Conservation (phyloP, 2,797 vertebrate species). For the Artibeus jamaicensis region DNA sequence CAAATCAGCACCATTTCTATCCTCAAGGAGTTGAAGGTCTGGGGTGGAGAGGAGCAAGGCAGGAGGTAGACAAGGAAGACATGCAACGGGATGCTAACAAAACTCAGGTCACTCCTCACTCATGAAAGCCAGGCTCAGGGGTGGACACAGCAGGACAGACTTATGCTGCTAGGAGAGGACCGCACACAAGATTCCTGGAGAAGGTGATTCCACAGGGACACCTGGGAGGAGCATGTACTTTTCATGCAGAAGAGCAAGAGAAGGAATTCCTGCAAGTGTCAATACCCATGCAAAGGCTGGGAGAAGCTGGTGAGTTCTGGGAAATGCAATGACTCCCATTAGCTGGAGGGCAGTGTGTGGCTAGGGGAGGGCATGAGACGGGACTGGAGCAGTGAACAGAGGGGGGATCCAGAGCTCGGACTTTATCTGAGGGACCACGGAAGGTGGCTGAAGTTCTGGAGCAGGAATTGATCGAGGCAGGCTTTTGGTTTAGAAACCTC, state of each 20-base stretch:
- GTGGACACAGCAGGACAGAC: background rate
- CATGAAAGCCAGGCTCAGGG: background rate
- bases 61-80: background rate
- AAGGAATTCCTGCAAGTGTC: background rate
- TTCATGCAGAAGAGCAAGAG: background rate
- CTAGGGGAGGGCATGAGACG: background rate
- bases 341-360: background rate
- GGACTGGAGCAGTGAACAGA: too few relatives aligned
- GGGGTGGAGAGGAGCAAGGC: background rate
- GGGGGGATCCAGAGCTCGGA: background rate
- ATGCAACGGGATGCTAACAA: background rate
- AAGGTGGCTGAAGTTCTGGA: background rate
- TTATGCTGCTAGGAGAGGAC: background rate
- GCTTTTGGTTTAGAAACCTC: background rate
- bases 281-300: background rate
- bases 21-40: background rate
- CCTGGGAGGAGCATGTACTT: background rate
- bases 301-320: background rate
- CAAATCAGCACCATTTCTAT: background rate
- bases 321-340: accelerated
- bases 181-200: background rate
- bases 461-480: background rate
- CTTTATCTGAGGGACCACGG: background rate
- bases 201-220: accelerated
- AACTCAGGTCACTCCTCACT: background rate